phyloP scores from a whole-genome alignment of 1,140 invertebrate genomes.

The Cydia fagiglandana region DNA sequence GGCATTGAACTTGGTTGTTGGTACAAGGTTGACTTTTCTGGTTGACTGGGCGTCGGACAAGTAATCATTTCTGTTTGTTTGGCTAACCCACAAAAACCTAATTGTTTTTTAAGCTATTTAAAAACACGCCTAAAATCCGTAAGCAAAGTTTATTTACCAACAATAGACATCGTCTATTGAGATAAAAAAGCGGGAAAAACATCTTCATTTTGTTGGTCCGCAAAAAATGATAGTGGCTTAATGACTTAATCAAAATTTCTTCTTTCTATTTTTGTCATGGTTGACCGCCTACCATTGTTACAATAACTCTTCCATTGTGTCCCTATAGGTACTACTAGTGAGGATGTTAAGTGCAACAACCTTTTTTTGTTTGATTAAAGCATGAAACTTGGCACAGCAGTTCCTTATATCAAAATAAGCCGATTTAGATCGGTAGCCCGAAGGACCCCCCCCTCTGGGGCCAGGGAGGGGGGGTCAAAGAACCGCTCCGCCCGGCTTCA shows the following conservation, averaged over 20 bases:
- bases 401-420: too few species aligned
- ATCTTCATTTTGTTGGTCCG: background rate
- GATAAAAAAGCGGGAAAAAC: background rate
- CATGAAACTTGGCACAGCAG: too few species aligned
- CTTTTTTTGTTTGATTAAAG: too few species aligned
- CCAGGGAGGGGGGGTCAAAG: too few species aligned
- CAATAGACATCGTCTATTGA: constrained; percentile 1
- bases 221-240: background rate
- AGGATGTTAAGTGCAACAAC: too few species aligned
- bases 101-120: constrained; percentile 1
- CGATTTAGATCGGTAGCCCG: too few species aligned
- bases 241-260: constrained; percentile 8
- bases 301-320: background rate
- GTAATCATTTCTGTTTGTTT: constrained; percentile 17
- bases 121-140: background rate
- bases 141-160: constrained; percentile 7
- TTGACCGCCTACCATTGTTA: background rate
- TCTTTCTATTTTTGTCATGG: background rate
- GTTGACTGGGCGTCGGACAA: constrained; percentile 16
- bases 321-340: background rate
- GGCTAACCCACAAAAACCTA: background rate
- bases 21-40: constrained; percentile 27
- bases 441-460: too few species aligned
- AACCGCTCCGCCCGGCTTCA: too few species aligned
- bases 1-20: constrained; percentile 23